Evolutionary conservation across 2,797 vertebrate species (phyloP).

Genomic region (Diglossa cyanea): DNA sequence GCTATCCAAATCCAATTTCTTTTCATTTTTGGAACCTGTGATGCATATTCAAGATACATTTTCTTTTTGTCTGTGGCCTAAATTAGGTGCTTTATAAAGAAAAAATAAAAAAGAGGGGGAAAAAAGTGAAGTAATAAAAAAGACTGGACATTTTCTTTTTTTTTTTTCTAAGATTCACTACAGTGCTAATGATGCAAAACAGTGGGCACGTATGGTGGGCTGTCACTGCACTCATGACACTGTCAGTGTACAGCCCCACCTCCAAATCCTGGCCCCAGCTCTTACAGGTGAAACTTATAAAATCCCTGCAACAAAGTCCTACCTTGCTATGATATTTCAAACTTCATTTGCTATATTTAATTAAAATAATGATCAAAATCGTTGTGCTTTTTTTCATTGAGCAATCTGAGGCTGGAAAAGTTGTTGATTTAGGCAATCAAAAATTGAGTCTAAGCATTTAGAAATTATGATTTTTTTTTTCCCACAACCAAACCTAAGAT

Average conservation of each 20-base stretch:
- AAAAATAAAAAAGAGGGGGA: slow-evolving; percentile 46
- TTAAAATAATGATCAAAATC: not conserved
- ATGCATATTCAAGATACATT: slow-evolving; percentile 86
- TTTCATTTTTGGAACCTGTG: slow-evolving; percentile 85
- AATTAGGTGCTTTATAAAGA: slow-evolving; percentile 73
- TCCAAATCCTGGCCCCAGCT: slow-evolving; percentile 24
- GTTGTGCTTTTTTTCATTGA: not conserved
- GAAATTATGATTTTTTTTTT: not conserved
- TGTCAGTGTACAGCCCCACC: not conserved
- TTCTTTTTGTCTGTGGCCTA: slow-evolving; percentile 78
- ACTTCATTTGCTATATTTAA: not conserved
- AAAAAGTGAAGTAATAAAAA: slow-evolving; percentile 55
- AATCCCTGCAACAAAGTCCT: not conserved
- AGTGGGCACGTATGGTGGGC: slow-evolving; percentile 16
- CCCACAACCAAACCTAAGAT: not conserved
- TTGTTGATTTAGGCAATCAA: not conserved
- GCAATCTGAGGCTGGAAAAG: slow-evolving; percentile 15
- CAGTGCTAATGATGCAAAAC: slow-evolving; percentile 56
- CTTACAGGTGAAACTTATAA: slow-evolving; percentile 48
- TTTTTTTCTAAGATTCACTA: slow-evolving; percentile 10
- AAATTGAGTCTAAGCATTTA: not conserved
- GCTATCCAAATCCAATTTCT: slow-evolving; percentile 87
- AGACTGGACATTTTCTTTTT: slow-evolving; percentile 54
- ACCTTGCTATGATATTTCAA: not conserved
- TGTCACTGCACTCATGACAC: not conserved